Evolutionary conservation across 2,113 vertebrate genomes (phyloP).

Genomic region (Syngnathus typhle): DNA sequence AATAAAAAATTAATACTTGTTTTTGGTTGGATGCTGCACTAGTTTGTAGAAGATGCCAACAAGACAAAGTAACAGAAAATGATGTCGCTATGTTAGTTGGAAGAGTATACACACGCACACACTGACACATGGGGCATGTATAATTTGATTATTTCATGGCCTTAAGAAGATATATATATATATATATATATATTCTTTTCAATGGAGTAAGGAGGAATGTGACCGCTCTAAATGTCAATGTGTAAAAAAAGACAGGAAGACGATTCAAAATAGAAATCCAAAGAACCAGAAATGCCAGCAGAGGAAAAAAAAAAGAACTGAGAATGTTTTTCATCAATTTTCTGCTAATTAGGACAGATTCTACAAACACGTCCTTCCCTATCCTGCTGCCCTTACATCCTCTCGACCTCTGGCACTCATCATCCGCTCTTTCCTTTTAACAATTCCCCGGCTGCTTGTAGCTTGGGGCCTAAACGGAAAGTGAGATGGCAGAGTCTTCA

Average conservation of each 20-base stretch:
- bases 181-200: no score
- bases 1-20: not conserved
- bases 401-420: constrained; percentile 42
- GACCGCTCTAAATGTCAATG: constrained; percentile 42
- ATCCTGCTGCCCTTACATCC: constrained; percentile 14
- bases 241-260: constrained; percentile 11
- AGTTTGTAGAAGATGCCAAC: not conserved
- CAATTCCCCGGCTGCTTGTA: constrained; percentile 10
- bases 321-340: constrained; percentile 6
- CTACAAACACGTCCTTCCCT: constrained; percentile 12
- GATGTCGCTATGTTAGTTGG: not conserved
- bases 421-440: constrained; percentile 18
- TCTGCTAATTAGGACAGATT: constrained; percentile 25
- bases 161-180: no score
- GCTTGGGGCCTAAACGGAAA: constrained; percentile 11
- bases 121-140: not conserved
- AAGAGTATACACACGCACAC: not conserved
- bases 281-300: not conserved
- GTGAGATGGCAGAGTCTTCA: not conserved
- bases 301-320: not conserved
- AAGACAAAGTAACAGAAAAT: not conserved
- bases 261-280: constrained; percentile 4
- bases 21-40: not conserved
- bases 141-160: constrained; percentile 10
- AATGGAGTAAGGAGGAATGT: constrained; percentile 42